phyloP scores from a whole-genome alignment of 1,140 invertebrate genomes.

The Pteromalus puparum region DNA sequence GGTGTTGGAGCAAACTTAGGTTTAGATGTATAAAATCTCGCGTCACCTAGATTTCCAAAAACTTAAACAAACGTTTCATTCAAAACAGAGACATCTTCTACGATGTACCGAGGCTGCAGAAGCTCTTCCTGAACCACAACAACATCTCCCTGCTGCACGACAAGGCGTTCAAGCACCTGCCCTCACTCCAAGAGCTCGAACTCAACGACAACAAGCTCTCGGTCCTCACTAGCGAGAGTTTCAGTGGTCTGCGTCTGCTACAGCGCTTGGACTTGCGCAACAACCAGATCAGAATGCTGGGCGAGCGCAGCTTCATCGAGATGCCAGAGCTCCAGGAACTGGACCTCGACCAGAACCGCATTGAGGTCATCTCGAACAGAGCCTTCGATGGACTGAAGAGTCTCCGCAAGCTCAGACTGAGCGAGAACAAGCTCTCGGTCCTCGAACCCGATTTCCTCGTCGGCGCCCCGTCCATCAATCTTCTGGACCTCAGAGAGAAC shows the following conservation, averaged over 20 bases:
- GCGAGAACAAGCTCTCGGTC: conserved; percentile 82
- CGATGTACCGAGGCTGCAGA: conserved; percentile 81
- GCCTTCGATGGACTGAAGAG: conserved; percentile 83
- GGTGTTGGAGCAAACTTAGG: too few relatives aligned
- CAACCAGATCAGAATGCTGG: conserved; percentile 84
- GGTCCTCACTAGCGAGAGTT: conserved; percentile 81
- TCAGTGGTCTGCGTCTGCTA: conserved; percentile 81
- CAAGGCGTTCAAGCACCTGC: conserved; percentile 81
- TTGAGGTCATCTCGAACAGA: conserved; percentile 81
- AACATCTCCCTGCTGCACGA: conserved; percentile 84
- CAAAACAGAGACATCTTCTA: conserved; percentile 79
- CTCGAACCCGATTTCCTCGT: conserved; percentile 81
- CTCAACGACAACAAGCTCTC: conserved; percentile 83
- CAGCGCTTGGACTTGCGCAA: conserved; percentile 80
- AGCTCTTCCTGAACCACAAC: conserved; percentile 82
- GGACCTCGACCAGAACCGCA: conserved; percentile 83
- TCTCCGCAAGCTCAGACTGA: conserved; percentile 80
- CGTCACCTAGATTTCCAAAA: conserved; percentile 63
- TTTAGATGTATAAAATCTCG: background rate
- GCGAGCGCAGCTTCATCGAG: conserved; percentile 84
- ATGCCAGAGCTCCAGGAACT: conserved; percentile 83
- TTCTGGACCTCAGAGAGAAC: conserved; percentile 85
- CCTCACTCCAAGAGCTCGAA: conserved; percentile 80
- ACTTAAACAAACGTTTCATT: conserved; percentile 50
- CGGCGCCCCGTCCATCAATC: conserved; percentile 79